phyloP scores from a whole-genome alignment of 2,888 invertebrate species.

The Vanessa cardui region DNA sequence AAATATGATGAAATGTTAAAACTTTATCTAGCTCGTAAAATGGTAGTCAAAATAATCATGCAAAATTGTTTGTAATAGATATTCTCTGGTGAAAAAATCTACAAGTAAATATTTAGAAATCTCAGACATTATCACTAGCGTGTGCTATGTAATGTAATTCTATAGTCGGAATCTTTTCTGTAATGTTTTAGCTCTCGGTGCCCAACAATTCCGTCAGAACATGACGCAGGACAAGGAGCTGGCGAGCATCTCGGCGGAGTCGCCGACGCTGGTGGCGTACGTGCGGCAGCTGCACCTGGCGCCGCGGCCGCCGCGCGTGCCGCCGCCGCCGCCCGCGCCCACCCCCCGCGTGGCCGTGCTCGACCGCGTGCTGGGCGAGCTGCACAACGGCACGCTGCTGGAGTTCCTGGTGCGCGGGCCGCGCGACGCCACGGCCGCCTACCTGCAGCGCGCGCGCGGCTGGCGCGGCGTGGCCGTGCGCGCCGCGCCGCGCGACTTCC shows the following conservation, averaged over 20 bases:
- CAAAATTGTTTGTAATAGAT: too few species aligned
- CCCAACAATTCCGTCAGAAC: slow-evolving; percentile 90
- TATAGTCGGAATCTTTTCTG: background rate
- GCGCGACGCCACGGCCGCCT: slow-evolving; percentile 86
- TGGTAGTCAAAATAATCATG: too few species aligned
- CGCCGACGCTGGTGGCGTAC: slow-evolving; percentile 88
- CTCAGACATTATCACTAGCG: too few species aligned
- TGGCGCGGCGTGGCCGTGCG: slow-evolving; percentile 91
- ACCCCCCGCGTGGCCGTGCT: slow-evolving; percentile 72
- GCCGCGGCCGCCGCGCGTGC: slow-evolving; percentile 60
- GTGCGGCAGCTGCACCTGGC: slow-evolving; percentile 88
- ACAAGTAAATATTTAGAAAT: too few species aligned
- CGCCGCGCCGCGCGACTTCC: slow-evolving; percentile 90
- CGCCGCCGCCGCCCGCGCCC: slow-evolving; percentile 57
- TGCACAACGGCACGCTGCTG: slow-evolving; percentile 88
- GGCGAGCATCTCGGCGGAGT: slow-evolving; percentile 88
- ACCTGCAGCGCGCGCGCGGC: slow-evolving; percentile 86
- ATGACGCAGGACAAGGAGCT: slow-evolving; percentile 91
- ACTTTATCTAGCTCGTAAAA: too few species aligned
- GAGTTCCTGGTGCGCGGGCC: slow-evolving; percentile 85
- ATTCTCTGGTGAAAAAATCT: too few species aligned
- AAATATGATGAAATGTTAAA: too few species aligned
- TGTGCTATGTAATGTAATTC: background rate
- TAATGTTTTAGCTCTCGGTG: slow-evolving; percentile 82
- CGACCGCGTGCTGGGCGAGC: slow-evolving; percentile 56